phyloP scores from a whole-genome alignment of 2,888 invertebrate genomes.

The Ophion costatus region DNA sequence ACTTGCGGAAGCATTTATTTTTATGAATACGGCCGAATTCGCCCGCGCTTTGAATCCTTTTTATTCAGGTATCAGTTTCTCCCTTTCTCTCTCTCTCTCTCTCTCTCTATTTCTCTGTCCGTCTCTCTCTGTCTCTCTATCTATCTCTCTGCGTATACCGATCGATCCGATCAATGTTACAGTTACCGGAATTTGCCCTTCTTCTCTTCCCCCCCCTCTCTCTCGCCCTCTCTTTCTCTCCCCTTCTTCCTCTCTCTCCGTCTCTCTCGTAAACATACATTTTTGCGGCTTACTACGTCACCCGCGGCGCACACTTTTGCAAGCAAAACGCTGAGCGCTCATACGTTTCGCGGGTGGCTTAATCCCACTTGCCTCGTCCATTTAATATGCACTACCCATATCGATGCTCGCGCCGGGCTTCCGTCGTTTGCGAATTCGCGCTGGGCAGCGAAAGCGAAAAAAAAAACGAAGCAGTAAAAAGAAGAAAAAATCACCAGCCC shows the following conservation, averaged over 20 bases:
- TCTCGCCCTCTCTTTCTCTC: slow-evolving; percentile 35
- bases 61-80: neutral
- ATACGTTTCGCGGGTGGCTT: slow-evolving; percentile 71
- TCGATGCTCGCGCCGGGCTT: slow-evolving; percentile 66
- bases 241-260: neutral
- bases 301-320: slow-evolving; percentile 74
- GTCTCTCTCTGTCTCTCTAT: neutral
- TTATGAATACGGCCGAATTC: slow-evolving; percentile 59
- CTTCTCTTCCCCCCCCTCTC: neutral
- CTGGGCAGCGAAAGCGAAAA: slow-evolving; percentile 64
- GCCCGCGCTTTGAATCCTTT: slow-evolving; percentile 20
- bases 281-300: slow-evolving; percentile 72
- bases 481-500: slow-evolving; percentile 69
- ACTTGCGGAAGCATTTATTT: slow-evolving; percentile 55
- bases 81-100: neutral
- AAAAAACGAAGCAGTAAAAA: slow-evolving; percentile 24
- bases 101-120: slow-evolving; percentile 3
- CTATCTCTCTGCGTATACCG: slow-evolving; percentile 51
- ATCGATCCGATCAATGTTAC: slow-evolving; percentile 62
- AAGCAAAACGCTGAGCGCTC: slow-evolving; percentile 76
- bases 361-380: slow-evolving; percentile 79
- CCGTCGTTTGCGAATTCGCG: slow-evolving; percentile 80
- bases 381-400: slow-evolving; percentile 79
- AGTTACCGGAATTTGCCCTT: slow-evolving; percentile 51
- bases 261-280: slow-evolving; percentile 76